A percentile compares a stretch with the other conserved stretches of the same genome.
phyloP scores from a whole-genome alignment of 2,888 invertebrate species.

The Agrotis clavis region DNA sequence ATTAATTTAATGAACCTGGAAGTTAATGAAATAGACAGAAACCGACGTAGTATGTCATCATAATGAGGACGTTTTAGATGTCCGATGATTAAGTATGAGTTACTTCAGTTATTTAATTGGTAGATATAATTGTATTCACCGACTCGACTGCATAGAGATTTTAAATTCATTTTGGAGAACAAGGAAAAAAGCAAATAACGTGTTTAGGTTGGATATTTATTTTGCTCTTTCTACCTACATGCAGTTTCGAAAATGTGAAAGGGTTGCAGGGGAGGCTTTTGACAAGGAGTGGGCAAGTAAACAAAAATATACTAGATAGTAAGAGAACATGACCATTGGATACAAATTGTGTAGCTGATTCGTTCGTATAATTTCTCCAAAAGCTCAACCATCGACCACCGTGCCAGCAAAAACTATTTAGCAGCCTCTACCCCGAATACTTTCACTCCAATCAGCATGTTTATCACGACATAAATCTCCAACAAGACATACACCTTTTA shows the following conservation, averaged over 20 bases:
- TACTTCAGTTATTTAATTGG: neutral
- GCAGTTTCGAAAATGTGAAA: too few species aligned
- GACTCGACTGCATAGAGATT: too few species aligned
- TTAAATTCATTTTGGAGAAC: too few species aligned
- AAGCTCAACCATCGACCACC: slow-evolving; percentile 3
- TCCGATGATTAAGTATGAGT: slow-evolving; percentile 2
- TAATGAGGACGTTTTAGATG: slow-evolving; percentile 31
- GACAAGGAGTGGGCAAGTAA: too few species aligned
- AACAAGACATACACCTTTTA: slow-evolving; percentile 57
- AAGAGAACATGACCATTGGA: neutral
- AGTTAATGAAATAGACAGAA: slow-evolving; percentile 39
- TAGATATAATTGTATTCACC: neutral
- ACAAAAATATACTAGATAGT: neutral
- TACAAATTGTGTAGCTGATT: too few species aligned
- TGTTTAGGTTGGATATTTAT: too few species aligned
- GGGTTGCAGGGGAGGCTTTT: too few species aligned
- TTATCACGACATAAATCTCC: slow-evolving; percentile 63
- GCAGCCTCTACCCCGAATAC: slow-evolving; percentile 31
- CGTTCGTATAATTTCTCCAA: neutral
- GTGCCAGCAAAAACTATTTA: slow-evolving; percentile 25
- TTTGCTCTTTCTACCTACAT: too few species aligned
- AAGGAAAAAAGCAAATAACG: too few species aligned
- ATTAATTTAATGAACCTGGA: slow-evolving; percentile 63
- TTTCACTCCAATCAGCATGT: slow-evolving; percentile 54
- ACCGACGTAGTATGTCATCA: slow-evolving; percentile 23